Conservation (phyloP, 2,113 vertebrate genomes). For the Eudyptes chrysolophus region DNA sequence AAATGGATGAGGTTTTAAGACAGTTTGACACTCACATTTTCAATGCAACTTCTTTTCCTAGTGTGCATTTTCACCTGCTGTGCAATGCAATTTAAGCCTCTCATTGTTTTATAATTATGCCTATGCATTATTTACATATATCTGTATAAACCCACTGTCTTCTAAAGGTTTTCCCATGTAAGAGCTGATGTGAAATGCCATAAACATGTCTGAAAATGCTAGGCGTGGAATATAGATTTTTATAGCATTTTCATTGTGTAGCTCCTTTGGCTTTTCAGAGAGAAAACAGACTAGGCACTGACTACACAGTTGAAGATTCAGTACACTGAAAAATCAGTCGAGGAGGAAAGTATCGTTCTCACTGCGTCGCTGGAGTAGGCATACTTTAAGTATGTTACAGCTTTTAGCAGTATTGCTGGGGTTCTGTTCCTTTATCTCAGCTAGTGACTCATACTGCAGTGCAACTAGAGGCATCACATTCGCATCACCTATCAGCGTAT, state of each 20-base stretch:
- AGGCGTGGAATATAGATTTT: neutral
- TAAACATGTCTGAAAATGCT: neutral
- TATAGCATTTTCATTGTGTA: fast-evolving
- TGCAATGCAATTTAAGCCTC: neutral
- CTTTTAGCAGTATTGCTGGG: neutral
- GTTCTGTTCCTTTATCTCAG: neutral
- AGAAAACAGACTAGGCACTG: neutral
- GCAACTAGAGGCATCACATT: neutral
- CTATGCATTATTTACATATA: neutral
- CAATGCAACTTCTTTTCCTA: fast-evolving
- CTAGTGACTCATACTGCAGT: constrained; percentile 38
- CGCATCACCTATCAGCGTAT: neutral
- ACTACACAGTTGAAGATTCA: neutral
- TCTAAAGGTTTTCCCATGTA: neutral
- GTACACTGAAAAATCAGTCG: neutral
- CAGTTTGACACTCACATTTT: neutral
- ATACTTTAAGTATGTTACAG: neutral
- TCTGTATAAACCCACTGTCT: neutral
- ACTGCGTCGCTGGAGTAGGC: neutral
- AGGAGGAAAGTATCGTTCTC: neutral
- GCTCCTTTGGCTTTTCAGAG: neutral
- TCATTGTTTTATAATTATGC: neutral
- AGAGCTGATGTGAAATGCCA: neutral
- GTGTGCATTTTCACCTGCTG: neutral
- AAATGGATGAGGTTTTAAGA: neutral